phyloP scores from a whole-genome alignment of 2,797 vertebrate genomes.

The Anguilla anguilla region DNA sequence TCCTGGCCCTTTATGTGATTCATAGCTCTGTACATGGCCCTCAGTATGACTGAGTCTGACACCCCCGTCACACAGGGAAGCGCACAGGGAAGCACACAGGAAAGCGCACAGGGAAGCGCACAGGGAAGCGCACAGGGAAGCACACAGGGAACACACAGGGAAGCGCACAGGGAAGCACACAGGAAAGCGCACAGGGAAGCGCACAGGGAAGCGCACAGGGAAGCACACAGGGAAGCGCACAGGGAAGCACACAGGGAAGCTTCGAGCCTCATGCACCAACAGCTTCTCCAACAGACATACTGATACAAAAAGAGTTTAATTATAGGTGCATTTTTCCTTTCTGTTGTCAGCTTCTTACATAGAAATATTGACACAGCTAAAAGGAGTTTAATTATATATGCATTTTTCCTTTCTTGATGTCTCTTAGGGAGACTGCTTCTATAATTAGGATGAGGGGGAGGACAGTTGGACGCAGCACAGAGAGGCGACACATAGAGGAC shows the following conservation, averaged over 20 bases:
- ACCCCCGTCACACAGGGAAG: neutral
- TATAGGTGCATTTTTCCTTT: conserved; percentile 31
- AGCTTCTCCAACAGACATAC: neutral
- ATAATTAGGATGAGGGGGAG: conserved; percentile 55
- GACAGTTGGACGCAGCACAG: conserved; percentile 47
- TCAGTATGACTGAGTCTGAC: neutral
- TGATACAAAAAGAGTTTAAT: conserved; percentile 17
- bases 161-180: neutral
- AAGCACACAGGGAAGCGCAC: too few species aligned
- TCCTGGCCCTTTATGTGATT: neutral
- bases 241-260: neutral
- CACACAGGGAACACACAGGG: too few species aligned
- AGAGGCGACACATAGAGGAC: conserved; percentile 22
- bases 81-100: too few species aligned
- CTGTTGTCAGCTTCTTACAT: neutral
- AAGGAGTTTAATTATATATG: conserved; percentile 51
- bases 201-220: too few species aligned
- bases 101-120: neutral
- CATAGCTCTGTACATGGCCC: neutral
- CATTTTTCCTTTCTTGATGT: conserved; percentile 46
- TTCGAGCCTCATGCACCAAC: neutral
- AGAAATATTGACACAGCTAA: conserved; percentile 18
- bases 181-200: too few species aligned
- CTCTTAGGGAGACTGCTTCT: conserved; percentile 50
- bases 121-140: too few species aligned